Evolutionary conservation across 2,888 invertebrate species (phyloP), one percentile per base, ranked within the genome.

Genomic region (Tineola bisselliella): DNA sequence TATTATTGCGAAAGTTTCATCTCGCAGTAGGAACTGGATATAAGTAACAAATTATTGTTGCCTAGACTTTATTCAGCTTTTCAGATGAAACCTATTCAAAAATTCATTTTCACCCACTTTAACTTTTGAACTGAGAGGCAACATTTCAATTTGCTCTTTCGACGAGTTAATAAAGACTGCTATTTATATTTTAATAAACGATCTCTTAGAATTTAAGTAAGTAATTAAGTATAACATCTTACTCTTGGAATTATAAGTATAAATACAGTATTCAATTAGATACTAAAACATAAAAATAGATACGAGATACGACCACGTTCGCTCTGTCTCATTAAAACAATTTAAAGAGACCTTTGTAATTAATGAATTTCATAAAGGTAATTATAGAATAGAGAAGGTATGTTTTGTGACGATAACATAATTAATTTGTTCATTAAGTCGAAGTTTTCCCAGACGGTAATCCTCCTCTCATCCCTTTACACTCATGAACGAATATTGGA

Each of bases 81-180:
- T 19, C 56, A 6, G 30, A 58, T 13, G 19, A 58, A 58, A 31
- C 30, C 58, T 33, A 58, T 58, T 58, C 33, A 58, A 58, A 58
- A 58, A 58, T 58, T 58, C 56, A 56, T 56, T 56, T 56, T 30
- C 58, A 33, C 13, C 33, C 54, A 54, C 54, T 54, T 54, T 17
- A 48, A 15, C 48, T 48, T 48, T 48, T 48, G 15, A 48, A 48
- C 48, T 48, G 15, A 10, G 15, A 48, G 48, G 1, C 12, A 48
- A 48, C 13, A 48, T 6, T 38, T 38, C 15, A 48, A 48, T 48
- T 48, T 13, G 48, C 17, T 48, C 38, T 38, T 38, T 38, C 38
- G n/a, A 38, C 6, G 1, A 38, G 38, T 38, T 38, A 38, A 38
- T 38, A 38, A 38, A 38, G 38, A 38, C 38, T 3, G 38, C 6